These are phyloP conservation scores for Hyaena hyaena DNA, from an alignment of 2,113 vertebrate genomes.

Conservation along the genomic window DNA sequence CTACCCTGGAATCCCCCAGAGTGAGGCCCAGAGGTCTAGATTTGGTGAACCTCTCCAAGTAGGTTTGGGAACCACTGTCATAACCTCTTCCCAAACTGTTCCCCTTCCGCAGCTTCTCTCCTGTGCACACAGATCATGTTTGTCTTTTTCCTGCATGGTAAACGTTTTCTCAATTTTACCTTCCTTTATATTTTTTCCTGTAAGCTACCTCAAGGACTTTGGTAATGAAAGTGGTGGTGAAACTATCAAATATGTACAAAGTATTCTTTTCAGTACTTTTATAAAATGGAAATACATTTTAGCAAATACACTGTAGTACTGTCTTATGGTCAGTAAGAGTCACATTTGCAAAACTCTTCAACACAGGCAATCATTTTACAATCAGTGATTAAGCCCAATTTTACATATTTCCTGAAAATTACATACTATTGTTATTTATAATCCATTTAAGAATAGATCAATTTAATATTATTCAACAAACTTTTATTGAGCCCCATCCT, in stretches of 20 bases:
- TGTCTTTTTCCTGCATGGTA: not conserved
- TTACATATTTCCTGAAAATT: not conserved
- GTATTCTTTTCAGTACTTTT: not conserved
- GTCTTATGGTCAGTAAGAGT: not conserved
- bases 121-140: accelerated
- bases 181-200: not conserved
- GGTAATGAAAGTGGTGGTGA: not conserved
- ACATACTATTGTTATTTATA: not conserved
- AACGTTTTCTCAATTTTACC: not conserved
- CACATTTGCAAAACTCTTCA: not conserved
- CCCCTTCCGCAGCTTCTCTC: not conserved
- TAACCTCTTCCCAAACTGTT: not conserved
- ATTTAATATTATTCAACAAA: not conserved
- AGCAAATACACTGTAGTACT: not conserved
- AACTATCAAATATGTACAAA: not conserved
- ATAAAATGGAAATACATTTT: not conserved
- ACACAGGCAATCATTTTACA: not conserved
- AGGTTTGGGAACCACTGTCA: not conserved
- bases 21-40: not conserved
- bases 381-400: not conserved
- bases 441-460: not conserved
- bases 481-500: not conserved
- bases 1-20: not conserved
- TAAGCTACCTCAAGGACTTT: not conserved
- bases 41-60: not conserved